Base-by-base conservation (phyloP, 2,888 invertebrate genomes). In the Carpatolechia fugitivella region DNA sequence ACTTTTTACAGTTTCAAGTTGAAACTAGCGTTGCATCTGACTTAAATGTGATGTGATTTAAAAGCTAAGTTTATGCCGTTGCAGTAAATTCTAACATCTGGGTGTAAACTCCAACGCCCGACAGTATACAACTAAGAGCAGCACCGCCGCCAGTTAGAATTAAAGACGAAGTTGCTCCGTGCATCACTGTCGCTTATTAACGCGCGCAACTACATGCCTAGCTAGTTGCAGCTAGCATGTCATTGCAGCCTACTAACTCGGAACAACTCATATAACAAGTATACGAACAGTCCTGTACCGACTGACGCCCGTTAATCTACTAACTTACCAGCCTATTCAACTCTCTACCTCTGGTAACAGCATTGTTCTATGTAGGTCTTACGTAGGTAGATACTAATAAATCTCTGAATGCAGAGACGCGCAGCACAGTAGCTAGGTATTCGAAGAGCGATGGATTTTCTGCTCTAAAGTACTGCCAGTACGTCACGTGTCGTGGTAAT, bases 131-230 rank as follows among this genome's bases (percentile, higher is more conserved):
- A 44, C 57, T 64, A 60, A 58, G 44, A 29, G 59, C 57, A 51
- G 55, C 59, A 61, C 59, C 60, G 56, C 60, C 59, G 55, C 55
- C 57, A 57, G 59, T 50, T 36, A 49, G 61, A 71, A 65, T 71
- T 74, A 70, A 68, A 61, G 65, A 55, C 61, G 52, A 68, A 70
- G 66, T 72, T 69, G 64, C 54, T 60, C 52, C 57, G 57, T 63
- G 64, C 64, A 64, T 67, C 66, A 64, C 65, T 66, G 61, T 60
- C 60, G 49, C 35, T 56, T 56, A 56, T 56, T 56, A 52, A 44
- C 44, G 18, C 40, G 24, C n/a, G n/a, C n/a, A 6, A 24, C 24
- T 24, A 40, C 3, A 16, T 10, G 7, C 16, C 35, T 35, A 35
- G 3, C 20, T 20, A 20, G 18, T 18, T 41, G 20, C 8, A 18